Conservation (phyloP, 2,888 invertebrate species). For the Seira musarum region DNA sequence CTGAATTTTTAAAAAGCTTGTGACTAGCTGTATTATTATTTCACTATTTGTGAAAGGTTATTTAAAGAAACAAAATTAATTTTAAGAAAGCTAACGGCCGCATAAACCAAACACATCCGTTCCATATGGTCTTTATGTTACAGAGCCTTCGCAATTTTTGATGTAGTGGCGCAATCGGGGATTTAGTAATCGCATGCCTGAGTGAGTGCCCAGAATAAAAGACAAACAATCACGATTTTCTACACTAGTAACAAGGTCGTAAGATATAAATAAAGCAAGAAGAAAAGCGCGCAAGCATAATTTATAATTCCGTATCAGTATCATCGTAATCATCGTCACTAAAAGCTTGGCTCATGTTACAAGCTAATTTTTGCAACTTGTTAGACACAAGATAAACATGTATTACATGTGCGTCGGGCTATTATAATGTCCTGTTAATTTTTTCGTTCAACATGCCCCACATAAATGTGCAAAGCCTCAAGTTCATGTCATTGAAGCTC, state of each 20-base stretch:
- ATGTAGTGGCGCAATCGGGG: background rate
- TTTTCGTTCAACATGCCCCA: background rate
- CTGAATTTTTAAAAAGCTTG: background rate
- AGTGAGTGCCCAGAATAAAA: background rate
- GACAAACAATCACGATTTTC: background rate
- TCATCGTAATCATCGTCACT: too few species aligned
- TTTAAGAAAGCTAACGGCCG: background rate
- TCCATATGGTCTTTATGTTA: constrained; percentile 54
- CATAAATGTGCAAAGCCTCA: background rate
- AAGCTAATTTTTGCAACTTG: constrained; percentile 7
- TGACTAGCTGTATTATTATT: too few species aligned
- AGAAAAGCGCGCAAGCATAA: too few species aligned
- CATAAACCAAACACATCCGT: background rate
- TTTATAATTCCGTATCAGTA: too few species aligned
- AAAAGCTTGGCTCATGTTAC: too few species aligned
- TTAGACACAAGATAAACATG: background rate
- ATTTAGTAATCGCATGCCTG: background rate
- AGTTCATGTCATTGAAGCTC: background rate
- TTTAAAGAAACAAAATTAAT: too few species aligned
- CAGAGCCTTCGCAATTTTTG: constrained; percentile 56
- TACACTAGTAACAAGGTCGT: background rate
- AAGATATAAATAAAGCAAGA: background rate
- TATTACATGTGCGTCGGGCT: too few species aligned
- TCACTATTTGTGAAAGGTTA: too few species aligned
- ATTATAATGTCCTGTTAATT: background rate